Percentiles rank a stretch among this genome's conserved stretches.
Evolutionary conservation across 2,888 invertebrate species (phyloP).

Genomic region (Lysandra coridon): DNA sequence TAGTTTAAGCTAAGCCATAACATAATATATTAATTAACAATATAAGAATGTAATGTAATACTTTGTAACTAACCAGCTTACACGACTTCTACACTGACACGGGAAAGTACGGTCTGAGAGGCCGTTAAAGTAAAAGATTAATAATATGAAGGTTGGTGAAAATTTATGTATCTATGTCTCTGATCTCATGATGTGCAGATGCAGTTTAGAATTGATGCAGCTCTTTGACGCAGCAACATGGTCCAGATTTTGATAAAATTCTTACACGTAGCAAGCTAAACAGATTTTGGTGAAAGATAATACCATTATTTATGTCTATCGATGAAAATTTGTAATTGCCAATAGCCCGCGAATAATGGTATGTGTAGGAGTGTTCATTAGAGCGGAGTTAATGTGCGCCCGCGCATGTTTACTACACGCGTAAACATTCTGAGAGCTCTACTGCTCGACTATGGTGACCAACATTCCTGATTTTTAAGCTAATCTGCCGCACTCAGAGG

Average conservation of each 20-base stretch:
- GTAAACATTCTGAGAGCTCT: conserved; percentile 25
- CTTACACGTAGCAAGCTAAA: no score
- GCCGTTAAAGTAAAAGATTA: background rate
- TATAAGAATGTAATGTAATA: no score
- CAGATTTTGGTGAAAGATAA: background rate
- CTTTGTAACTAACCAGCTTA: no score
- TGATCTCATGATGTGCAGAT: no score
- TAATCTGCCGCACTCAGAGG: background rate
- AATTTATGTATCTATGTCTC: background rate
- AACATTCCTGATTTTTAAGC: background rate
- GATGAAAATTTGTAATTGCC: background rate
- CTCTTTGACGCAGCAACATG: no score
- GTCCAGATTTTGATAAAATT: no score
- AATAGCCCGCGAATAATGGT: background rate
- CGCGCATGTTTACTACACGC: conserved; percentile 30
- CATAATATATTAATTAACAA: no score
- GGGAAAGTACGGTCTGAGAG: background rate
- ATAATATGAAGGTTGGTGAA: background rate
- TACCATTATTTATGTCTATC: background rate
- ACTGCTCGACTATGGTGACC: conserved; percentile 15
- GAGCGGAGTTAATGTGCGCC: conserved; percentile 24
- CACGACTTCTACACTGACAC: background rate
- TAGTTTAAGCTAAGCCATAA: no score
- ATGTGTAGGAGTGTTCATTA: conserved; percentile 15
- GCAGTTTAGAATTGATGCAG: no score